phyloP scores from a whole-genome alignment of 2,888 invertebrate genomes.

The Coelogynopora nodosa region DNA sequence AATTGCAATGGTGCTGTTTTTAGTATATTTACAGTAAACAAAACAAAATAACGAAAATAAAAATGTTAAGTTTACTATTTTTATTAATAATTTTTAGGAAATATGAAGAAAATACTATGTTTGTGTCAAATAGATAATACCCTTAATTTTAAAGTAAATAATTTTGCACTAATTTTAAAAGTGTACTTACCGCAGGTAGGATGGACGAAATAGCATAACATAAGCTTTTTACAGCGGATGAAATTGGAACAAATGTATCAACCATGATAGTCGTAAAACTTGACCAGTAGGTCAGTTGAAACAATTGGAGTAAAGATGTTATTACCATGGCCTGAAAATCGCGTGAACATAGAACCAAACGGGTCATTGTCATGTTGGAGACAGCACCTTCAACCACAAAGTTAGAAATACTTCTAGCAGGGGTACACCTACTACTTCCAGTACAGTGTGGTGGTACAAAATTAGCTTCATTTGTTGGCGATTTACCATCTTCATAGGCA shows the following conservation, averaged over 20 bases:
- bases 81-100: too few species aligned
- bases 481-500: background rate
- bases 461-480: too few species aligned
- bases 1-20: too few species aligned
- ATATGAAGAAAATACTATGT: too few species aligned
- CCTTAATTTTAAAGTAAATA: too few species aligned
- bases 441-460: too few species aligned
- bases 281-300: background rate
- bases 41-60: too few species aligned
- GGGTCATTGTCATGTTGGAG: background rate
- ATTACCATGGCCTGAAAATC: background rate
- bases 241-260: background rate
- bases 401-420: background rate
- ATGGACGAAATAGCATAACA: background rate
- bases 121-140: too few species aligned
- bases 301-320: background rate
- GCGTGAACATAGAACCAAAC: background rate
- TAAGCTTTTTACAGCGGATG: background rate
- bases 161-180: too few species aligned
- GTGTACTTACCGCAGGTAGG: constrained; percentile 2
- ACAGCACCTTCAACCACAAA: background rate
- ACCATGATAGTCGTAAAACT: background rate
- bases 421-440: background rate
- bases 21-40: too few species aligned
- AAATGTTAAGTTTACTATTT: too few species aligned